Percentiles rank a stretch among this genome's conserved stretches.
These are phyloP conservation scores for Paralvinella palmiformis DNA, from an alignment of 1,140 invertebrate genomes.

Conservation along the genomic window DNA sequence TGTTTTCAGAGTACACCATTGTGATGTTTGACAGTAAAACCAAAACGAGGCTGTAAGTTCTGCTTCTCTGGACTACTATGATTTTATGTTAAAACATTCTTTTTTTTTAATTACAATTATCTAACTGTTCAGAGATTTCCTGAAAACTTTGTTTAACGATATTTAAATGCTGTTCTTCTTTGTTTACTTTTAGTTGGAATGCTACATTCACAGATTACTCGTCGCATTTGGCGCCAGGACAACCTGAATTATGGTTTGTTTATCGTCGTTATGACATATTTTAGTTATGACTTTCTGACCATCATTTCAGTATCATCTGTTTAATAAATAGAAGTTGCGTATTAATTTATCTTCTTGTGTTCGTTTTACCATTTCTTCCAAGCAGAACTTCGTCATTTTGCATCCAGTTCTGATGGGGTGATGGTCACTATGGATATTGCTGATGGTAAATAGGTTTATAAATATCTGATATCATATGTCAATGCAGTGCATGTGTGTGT, in stretches of 20 bases:
- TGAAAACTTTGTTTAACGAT: background rate
- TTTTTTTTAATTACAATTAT: background rate
- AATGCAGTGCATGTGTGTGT: no score
- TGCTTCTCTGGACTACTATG: background rate
- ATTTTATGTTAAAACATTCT: background rate
- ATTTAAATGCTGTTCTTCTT: background rate
- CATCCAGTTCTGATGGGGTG: constrained; percentile 79
- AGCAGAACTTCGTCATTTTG: constrained; percentile 77
- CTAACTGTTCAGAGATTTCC: background rate
- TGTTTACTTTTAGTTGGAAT: constrained; percentile 67
- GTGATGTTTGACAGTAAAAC: constrained; percentile 84
- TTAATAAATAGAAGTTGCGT: background rate
- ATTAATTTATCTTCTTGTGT: background rate
- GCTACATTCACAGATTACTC: constrained; percentile 73
- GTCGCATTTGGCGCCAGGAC: constrained; percentile 49
- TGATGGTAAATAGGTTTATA: constrained; percentile 6
- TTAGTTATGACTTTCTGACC: no score
- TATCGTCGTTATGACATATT: no score
- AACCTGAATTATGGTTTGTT: constrained; percentile 67
- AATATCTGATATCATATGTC: no score
- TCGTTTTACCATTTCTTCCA: background rate
- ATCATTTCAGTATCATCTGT: no score
- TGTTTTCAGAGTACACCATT: constrained; percentile 77
- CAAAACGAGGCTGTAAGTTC: constrained; percentile 61
- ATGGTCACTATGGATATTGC: constrained; percentile 62